Evolutionary conservation across 2,113 vertebrate species (phyloP).

Genomic region (Ploceus nigricollis): DNA sequence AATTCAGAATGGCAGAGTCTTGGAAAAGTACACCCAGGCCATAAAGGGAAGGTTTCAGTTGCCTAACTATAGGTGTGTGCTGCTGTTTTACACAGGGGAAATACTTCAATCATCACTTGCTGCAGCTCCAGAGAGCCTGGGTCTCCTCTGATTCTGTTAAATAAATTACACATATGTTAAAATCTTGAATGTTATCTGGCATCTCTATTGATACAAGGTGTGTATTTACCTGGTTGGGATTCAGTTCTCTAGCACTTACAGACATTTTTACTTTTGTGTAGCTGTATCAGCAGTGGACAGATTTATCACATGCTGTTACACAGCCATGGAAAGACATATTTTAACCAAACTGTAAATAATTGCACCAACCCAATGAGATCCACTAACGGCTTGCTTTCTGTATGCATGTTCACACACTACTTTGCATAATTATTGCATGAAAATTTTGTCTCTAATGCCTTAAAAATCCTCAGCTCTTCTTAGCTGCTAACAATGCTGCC

Average conservation of each 20-base stretch:
- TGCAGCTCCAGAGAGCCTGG: accelerated
- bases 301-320: neutral
- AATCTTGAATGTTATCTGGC: neutral
- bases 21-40: neutral
- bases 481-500: neutral
- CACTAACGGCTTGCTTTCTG: neutral
- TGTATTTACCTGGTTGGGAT: neutral
- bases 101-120: neutral
- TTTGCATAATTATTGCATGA: neutral
- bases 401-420: accelerated
- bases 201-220: neutral
- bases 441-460: neutral
- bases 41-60: neutral
- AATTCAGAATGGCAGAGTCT: neutral
- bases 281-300: neutral
- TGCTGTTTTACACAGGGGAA: neutral
- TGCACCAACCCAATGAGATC: neutral
- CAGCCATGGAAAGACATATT: neutral
- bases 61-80: too few relatives aligned
- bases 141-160: neutral
- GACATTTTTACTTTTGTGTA: neutral
- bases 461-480: neutral
- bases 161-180: neutral
- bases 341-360: neutral
- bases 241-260: neutral